Conservation (phyloP, 2,888 invertebrate species). For the Lasioglossum villosulum region DNA sequence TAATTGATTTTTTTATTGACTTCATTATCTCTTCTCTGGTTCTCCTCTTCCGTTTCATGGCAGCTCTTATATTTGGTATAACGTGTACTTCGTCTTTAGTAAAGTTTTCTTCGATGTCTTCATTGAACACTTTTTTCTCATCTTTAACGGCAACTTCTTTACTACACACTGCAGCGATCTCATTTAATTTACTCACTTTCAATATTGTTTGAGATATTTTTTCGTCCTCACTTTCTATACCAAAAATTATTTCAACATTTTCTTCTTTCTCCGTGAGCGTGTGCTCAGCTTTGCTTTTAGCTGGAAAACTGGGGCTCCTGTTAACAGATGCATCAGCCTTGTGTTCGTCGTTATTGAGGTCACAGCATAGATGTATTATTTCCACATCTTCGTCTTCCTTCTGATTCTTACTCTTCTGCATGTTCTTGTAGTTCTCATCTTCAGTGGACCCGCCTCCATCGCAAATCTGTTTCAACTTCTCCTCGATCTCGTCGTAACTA, state of each 20-base stretch:
- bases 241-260: constrained; percentile 71
- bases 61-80: constrained; percentile 59
- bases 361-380: not conserved
- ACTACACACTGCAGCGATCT: not conserved
- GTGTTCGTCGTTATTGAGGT: constrained; percentile 15
- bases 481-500: constrained; percentile 79
- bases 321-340: constrained; percentile 14
- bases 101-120: constrained; percentile 65
- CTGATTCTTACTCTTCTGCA: not conserved
- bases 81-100: constrained; percentile 62
- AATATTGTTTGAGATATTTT: constrained; percentile 22
- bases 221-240: constrained; percentile 69
- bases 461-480: constrained; percentile 74
- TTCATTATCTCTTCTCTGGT: constrained; percentile 70
- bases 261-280: constrained; percentile 49
- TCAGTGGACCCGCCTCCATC: constrained; percentile 58
- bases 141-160: constrained; percentile 48
- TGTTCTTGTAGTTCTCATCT: constrained; percentile 45
- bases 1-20: constrained; percentile 68
- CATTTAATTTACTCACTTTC: constrained; percentile 33
- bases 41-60: constrained; percentile 63
- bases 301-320: constrained; percentile 42
- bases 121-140: constrained; percentile 56
- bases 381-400: constrained; percentile 17
- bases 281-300: constrained; percentile 55